Evolutionary conservation across 2,113 vertebrate genomes (phyloP).

Genomic region (Agapornis roseicollis): DNA sequence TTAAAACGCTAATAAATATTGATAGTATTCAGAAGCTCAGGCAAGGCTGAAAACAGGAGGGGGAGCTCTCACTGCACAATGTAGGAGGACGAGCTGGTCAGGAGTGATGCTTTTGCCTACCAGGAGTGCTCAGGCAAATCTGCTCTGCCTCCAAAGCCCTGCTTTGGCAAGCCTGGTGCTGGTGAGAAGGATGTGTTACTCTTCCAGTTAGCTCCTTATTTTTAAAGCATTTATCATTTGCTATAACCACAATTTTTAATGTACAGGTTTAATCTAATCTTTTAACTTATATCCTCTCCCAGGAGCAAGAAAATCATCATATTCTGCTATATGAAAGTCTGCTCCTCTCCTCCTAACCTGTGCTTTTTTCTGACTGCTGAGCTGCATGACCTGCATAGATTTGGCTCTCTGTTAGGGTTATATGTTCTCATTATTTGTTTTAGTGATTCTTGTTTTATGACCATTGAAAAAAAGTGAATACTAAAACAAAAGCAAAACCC

Average conservation of each 20-base stretch:
- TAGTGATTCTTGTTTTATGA: background rate
- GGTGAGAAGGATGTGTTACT: rapidly evolving
- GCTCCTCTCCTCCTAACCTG: background rate
- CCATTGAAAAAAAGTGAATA: background rate
- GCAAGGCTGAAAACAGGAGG: background rate
- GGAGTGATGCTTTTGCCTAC: background rate
- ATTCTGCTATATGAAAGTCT: background rate
- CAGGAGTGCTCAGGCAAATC: background rate
- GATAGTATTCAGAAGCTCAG: background rate
- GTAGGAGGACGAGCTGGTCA: background rate
- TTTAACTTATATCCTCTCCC: background rate
- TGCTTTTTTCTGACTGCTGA: background rate
- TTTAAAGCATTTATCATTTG: background rate
- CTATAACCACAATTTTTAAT: background rate
- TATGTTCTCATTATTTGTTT: background rate
- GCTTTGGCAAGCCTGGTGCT: background rate
- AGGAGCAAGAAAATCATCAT: background rate
- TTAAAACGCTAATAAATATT: background rate
- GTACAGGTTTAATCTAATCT: background rate
- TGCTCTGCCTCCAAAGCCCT: too few relatives aligned
- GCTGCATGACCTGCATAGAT: background rate
- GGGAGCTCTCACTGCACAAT: slow-evolving; percentile 18
- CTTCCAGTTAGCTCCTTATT: background rate
- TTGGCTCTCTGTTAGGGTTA: background rate
- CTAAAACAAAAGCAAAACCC: background rate